Percentiles rank a stretch among this genome's conserved stretches.
Evolutionary conservation across 2,113 vertebrate genomes (phyloP).

Genomic region (Dendropsophus ebraccatus): DNA sequence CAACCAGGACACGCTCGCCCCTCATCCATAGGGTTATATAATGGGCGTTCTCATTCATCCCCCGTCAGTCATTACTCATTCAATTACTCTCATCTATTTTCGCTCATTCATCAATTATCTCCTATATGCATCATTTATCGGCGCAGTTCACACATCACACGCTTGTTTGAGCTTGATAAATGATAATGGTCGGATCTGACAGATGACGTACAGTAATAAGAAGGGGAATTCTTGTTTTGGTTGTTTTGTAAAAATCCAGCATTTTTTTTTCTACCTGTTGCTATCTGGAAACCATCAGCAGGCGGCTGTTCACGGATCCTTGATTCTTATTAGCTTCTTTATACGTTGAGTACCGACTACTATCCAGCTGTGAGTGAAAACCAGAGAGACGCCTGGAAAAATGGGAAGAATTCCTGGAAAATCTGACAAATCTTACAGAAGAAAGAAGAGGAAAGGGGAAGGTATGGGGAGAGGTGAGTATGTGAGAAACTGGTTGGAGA

Average conservation of each 20-base stretch:
- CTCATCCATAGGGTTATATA: not conserved
- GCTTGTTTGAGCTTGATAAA: not conserved
- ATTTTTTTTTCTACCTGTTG: not conserved
- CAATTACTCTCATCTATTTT: not conserved
- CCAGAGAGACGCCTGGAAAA: no score
- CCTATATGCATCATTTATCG: not conserved
- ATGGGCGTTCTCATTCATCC: not conserved
- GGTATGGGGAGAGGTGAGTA: no score
- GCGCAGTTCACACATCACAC: not conserved
- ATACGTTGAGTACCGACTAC: not conserved
- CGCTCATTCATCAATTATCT: not conserved
- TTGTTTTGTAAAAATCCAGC: not conserved
- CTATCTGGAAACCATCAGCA: not conserved
- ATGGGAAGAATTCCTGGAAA: no score
- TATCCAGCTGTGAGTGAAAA: no score
- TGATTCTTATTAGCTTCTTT: not conserved
- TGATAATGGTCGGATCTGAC: not conserved
- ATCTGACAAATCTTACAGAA: no score
- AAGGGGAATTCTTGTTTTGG: not conserved
- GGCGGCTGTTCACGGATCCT: not conserved
- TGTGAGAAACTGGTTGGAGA: no score
- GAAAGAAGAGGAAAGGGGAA: no score
- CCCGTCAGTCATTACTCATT: not conserved
- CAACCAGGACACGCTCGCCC: not conserved
- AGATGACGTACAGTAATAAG: not conserved